Conservation (phyloP, 92 coral and sea anemone genomes). For the Zoanthus sansibaricus region DNA sequence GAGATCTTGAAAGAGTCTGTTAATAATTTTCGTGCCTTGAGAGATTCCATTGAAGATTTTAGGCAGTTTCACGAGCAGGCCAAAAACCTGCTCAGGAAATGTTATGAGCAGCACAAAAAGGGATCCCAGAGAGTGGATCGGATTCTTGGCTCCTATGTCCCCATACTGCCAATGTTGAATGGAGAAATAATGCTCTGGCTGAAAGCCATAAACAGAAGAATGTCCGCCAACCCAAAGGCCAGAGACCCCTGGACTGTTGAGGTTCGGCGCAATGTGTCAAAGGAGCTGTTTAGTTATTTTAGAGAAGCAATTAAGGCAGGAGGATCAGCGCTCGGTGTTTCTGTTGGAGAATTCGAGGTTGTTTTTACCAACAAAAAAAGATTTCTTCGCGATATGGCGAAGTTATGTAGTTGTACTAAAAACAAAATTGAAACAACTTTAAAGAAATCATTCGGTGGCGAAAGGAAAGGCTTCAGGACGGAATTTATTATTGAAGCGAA, state of each 20-base stretch:
- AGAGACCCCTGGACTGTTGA: slow-evolving; percentile 73
- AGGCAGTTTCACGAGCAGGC: slow-evolving; percentile 50
- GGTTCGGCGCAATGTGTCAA: slow-evolving; percentile 60
- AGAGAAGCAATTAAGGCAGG: slow-evolving; percentile 54
- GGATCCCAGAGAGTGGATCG: slow-evolving; percentile 41
- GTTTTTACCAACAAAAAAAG: slow-evolving; percentile 44
- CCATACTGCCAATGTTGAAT: slow-evolving; percentile 53
- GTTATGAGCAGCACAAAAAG: slow-evolving; percentile 48
- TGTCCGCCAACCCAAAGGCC: slow-evolving; percentile 59
- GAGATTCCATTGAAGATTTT: slow-evolving; percentile 37
- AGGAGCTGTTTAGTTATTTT: slow-evolving; percentile 45
- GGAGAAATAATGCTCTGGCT: slow-evolving; percentile 56
- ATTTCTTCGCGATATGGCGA: slow-evolving; percentile 52
- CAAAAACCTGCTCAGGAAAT: neutral
- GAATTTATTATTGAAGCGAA: slow-evolving; percentile 52
- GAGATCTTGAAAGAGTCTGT: slow-evolving; percentile 11
- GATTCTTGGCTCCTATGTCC: slow-evolving; percentile 39
- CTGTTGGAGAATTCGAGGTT: slow-evolving; percentile 28
- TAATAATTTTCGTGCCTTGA: slow-evolving; percentile 36
- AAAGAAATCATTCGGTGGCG: slow-evolving; percentile 63
- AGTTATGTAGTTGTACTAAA: slow-evolving; percentile 33
- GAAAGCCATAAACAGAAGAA: slow-evolving; percentile 56
- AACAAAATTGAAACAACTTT: slow-evolving; percentile 34
- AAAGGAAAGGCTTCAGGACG: slow-evolving; percentile 56
- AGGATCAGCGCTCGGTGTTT: slow-evolving; percentile 45